Conservation (phyloP, 2,113 vertebrate species). For the Platysternon megacephalum region DNA sequence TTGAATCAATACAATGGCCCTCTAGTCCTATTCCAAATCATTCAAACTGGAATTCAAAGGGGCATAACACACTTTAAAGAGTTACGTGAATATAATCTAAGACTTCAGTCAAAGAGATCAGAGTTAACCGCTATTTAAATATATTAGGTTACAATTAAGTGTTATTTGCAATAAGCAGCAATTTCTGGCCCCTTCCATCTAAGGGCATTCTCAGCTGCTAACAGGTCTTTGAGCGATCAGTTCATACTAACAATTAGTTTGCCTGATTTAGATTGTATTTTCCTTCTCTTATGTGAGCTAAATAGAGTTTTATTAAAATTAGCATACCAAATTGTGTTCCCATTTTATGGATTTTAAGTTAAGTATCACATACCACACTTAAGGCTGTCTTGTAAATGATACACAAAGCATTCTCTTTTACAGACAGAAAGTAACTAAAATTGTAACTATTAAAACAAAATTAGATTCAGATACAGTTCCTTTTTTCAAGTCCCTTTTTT, state of each 20-base stretch:
- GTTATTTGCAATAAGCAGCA: not conserved
- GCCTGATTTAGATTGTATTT: not conserved
- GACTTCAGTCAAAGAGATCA: not conserved
- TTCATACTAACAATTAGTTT: not conserved
- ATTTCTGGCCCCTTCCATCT: not conserved
- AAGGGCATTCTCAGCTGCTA: not conserved
- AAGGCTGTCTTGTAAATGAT: not conserved
- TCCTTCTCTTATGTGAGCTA: not conserved
- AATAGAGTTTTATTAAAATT: not conserved
- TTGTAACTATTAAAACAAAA: not conserved
- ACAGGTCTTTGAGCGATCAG: not conserved
- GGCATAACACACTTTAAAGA: not conserved
- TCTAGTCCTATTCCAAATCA: not conserved
- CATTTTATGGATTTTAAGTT: not conserved
- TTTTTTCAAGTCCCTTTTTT: not conserved
- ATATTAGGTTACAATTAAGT: not conserved
- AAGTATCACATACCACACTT: not conserved
- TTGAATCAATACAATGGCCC: slow-evolving; percentile 46
- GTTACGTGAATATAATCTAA: not conserved
- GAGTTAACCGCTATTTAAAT: not conserved
- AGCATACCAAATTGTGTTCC: not conserved
- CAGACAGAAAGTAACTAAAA: not conserved
- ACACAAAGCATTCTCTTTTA: not conserved
- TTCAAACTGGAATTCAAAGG: not conserved
- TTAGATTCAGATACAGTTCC: not conserved